phyloP scores from a whole-genome alignment of 2,113 vertebrate genomes.

The Rallus limicola region DNA sequence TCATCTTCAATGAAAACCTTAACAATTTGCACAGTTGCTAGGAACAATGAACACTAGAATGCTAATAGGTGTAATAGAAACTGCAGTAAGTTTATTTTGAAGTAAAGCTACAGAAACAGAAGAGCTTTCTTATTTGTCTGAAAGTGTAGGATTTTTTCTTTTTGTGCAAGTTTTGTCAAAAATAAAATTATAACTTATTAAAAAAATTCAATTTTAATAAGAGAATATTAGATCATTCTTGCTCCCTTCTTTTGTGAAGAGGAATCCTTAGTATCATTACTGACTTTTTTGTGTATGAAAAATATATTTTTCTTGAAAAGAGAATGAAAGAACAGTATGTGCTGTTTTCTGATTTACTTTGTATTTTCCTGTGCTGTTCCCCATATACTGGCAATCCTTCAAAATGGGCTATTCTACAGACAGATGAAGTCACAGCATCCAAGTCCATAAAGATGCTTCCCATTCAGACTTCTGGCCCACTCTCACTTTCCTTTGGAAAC shows the following conservation, averaged over 20 bases:
- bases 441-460: background rate
- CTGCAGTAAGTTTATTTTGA: background rate
- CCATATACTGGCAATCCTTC: background rate
- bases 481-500: conserved; percentile 1
- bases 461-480: background rate
- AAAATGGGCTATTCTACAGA: background rate
- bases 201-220: background rate
- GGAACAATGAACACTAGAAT: background rate
- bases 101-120: background rate
- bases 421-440: background rate
- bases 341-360: background rate
- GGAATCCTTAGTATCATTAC: background rate
- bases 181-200: background rate
- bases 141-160: background rate
- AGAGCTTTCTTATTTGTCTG: background rate
- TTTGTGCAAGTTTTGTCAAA: background rate
- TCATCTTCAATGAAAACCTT: background rate
- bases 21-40: background rate
- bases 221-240: background rate
- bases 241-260: background rate
- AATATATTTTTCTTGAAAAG: background rate
- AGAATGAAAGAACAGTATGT: background rate
- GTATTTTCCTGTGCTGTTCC: background rate
- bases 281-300: accelerated
- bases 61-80: background rate